Base-by-base conservation (phyloP, 1,140 invertebrate species). In the Hylaeus anthracinus region DNA sequence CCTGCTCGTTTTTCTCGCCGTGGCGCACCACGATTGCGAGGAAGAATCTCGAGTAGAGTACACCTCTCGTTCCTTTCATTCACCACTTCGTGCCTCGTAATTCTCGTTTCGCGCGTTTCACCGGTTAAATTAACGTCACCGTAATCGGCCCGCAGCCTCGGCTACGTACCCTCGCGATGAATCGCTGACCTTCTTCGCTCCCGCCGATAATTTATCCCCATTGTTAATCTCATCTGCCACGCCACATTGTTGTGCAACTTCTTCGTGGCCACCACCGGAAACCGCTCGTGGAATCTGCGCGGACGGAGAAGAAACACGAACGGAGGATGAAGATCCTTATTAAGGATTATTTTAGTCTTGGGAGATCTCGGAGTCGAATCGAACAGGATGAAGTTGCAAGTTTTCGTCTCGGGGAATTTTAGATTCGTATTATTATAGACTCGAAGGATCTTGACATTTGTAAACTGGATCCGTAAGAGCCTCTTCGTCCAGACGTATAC, bases 101-200 rank as follows among this genome's bases (percentile, higher is more conserved):
- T 41, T 61, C 74, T 70, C 70, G 69, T 72, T 66, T 61, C 63
- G 64, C n/a, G 53, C 79, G 69, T 72, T 51, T 79, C 66, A 72
- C 45, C 79, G 79, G 79, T 12, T 75, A 82, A 76, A 85, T 86
- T 79, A 86, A 82, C 80, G 81, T 67, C 60, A 76, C n/a, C 53
- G 48, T 74, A 73, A 79, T 79, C 71, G 77, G 56, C 15, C 74
- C 66, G 76, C 53, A 6, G 61, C 48, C 39, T 43, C 76, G 26
- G 63, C 75, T n/a, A 71, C 15, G 37, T 53, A 39, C 41, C 39
- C 69, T 61, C 58, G 1, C 61, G 61, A 63, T 10, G 37, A 48
- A 26, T 37, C 14, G 58, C 43, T 70, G 56, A 45, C 48, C 56
- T 58, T 56, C 51, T 12, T 26, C 45, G 43, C 43, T 45, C 45